Evolutionary conservation across 2,797 vertebrate genomes (phyloP).

Genomic region (Propithecus deckenii): DNA sequence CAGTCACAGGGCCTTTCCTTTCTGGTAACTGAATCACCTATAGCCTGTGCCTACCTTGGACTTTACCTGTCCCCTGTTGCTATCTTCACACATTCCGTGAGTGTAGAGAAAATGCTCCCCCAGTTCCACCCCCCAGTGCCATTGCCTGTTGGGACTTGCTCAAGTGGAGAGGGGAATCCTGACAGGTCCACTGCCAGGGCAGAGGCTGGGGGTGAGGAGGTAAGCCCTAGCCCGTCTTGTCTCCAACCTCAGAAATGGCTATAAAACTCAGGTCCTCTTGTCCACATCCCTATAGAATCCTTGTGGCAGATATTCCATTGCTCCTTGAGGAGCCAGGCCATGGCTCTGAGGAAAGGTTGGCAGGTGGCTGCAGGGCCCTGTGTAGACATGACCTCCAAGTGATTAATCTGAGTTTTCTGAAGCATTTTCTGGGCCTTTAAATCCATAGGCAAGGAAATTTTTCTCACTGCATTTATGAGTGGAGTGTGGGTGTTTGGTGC

Average conservation of each 20-base stretch:
- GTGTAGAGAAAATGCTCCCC: background rate
- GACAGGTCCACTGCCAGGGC: too few relatives aligned
- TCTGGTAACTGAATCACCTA: too few relatives aligned
- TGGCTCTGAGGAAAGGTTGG: background rate
- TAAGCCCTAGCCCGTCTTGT: background rate
- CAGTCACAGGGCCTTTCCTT: background rate
- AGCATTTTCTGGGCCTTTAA: background rate
- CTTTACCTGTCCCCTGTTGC: background rate
- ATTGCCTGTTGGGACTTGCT: background rate
- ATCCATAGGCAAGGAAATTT: background rate
- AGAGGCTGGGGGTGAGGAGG: background rate
- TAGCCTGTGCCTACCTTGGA: background rate
- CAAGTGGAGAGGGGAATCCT: too few relatives aligned
- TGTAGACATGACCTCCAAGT: background rate
- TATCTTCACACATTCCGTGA: rapidly evolving
- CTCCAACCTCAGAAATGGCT: background rate
- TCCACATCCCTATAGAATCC: background rate
- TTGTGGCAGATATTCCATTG: background rate
- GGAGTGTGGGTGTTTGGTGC: background rate
- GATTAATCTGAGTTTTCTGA: background rate
- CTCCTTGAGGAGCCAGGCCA: background rate
- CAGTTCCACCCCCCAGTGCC: too few relatives aligned
- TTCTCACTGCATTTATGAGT: background rate
- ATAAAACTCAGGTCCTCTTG: background rate
- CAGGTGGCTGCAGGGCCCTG: background rate